A percentile compares a stretch with the other conserved stretches of the same genome.
phyloP scores from a whole-genome alignment of 1,140 invertebrate species.

The Drosophila nasuta region DNA sequence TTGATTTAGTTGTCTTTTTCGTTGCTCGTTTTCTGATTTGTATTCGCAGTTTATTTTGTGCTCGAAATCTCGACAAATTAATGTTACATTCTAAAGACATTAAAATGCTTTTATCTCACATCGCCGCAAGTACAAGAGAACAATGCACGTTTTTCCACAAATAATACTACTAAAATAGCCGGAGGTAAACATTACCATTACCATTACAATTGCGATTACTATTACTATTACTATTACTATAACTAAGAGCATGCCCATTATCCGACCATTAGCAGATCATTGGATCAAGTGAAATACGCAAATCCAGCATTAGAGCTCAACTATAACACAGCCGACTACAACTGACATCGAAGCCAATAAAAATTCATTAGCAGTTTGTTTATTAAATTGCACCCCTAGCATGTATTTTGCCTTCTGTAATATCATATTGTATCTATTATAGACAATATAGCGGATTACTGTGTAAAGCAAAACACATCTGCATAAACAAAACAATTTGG shows the following conservation, averaged over 20 bases:
- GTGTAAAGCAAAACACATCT: constrained; percentile 9
- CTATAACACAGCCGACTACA: neutral
- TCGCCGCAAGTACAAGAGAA: constrained; percentile 30
- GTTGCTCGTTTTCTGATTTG: neutral
- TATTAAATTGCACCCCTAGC: constrained; percentile 45
- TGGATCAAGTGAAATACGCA: neutral
- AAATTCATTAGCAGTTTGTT: constrained; percentile 42
- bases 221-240: constrained; percentile 7
- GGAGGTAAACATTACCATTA: constrained; percentile 3
- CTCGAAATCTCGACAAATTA: constrained; percentile 20
- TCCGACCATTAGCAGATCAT: constrained; percentile 8
- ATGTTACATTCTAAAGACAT: constrained; percentile 72
- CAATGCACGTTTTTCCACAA: constrained; percentile 39
- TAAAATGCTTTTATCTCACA: constrained; percentile 70
- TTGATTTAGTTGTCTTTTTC: constrained; percentile 18
- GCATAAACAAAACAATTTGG: constrained; percentile 52
- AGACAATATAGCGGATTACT: too few species aligned
- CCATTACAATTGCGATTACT: constrained; percentile 2
- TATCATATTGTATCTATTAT: constrained; percentile 14
- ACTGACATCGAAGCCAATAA: constrained; percentile 36
- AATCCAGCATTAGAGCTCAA: constrained; percentile 15
- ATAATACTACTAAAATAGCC: neutral
- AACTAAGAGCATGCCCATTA: neutral
- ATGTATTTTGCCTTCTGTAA: constrained; percentile 1
- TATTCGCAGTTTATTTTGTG: constrained; percentile 2